Conservation (phyloP, 1,140 invertebrate species). For the Globodera rostochiensis region DNA sequence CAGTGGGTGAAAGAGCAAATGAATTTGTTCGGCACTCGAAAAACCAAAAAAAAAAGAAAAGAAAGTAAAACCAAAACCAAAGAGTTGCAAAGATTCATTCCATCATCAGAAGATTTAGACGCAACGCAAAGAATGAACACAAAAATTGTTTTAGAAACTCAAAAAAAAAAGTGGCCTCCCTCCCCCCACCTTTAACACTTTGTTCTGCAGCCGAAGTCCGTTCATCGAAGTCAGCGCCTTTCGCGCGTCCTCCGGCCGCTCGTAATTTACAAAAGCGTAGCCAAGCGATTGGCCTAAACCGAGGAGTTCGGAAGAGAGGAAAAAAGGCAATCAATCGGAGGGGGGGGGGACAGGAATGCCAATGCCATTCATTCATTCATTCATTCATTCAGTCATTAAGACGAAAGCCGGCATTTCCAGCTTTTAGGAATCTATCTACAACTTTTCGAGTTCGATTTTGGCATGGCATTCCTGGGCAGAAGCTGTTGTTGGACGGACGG, state of each 20-base stretch:
- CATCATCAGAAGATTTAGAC: neutral
- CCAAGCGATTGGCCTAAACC: slow-evolving; percentile 91
- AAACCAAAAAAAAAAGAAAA: slow-evolving; percentile 46
- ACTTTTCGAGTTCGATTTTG: neutral
- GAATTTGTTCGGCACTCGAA: slow-evolving; percentile 36
- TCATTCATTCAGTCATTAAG: too few species aligned
- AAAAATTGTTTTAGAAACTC: neutral
- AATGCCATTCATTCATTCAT: neutral
- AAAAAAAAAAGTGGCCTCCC: slow-evolving; percentile 12
- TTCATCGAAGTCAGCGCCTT: slow-evolving; percentile 96
- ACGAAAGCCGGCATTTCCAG: too few species aligned
- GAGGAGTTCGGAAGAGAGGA: slow-evolving; percentile 20
- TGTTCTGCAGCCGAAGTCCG: slow-evolving; percentile 93
- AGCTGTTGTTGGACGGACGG: neutral
- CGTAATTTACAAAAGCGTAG: slow-evolving; percentile 98
- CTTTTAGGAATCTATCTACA: neutral
- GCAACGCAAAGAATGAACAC: slow-evolving; percentile 9
- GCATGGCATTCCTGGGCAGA: neutral
- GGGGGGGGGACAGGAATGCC: neutral
- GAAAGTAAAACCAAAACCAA: slow-evolving; percentile 29
- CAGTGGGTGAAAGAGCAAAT: neutral
- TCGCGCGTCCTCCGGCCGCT: slow-evolving; percentile 91
- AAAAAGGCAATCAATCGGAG: neutral
- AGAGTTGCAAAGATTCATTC: neutral
- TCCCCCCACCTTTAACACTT: slow-evolving; percentile 89